Evolutionary conservation across 2,888 invertebrate genomes (phyloP).

Genomic region (Villa cingulata): DNA sequence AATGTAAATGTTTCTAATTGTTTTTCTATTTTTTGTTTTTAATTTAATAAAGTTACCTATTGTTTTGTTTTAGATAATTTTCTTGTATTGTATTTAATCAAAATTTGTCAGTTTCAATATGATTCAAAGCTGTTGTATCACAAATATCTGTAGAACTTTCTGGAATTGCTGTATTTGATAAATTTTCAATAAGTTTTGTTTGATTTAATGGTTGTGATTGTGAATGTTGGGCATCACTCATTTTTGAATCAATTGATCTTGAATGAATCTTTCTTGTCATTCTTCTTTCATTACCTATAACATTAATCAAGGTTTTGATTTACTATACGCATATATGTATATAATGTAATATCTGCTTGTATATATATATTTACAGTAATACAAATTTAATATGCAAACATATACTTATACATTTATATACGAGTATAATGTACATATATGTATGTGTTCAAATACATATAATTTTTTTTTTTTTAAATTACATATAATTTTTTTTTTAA

Average conservation of each 20-base stretch:
- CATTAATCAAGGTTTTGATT: no score
- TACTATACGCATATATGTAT: no score
- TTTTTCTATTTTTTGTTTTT: neutral
- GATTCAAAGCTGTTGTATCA: conserved; percentile 8
- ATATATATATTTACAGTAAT: no score
- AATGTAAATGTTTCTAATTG: no score
- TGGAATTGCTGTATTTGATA: conserved; percentile 3
- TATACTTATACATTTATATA: no score
- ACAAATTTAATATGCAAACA: no score
- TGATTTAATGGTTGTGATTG: conserved; percentile 21
- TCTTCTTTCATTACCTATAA: conserved; percentile 24
- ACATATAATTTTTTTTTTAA: no score
- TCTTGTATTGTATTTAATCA: conserved; percentile 11
- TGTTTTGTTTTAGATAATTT: neutral
- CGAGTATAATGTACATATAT: no score
- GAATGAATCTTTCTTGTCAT: conserved; percentile 36
- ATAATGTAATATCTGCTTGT: no score
- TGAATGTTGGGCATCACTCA: conserved; percentile 33
- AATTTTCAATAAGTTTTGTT: neutral
- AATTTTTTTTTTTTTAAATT: no score
- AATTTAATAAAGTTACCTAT: conserved; percentile 4
- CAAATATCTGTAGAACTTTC: conserved; percentile 4
- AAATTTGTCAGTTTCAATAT: conserved; percentile 28
- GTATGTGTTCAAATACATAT: no score
- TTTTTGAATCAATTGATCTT: conserved; percentile 34